Base-by-base conservation (phyloP, 2,888 invertebrate species). In the Mamestra brassicae region DNA sequence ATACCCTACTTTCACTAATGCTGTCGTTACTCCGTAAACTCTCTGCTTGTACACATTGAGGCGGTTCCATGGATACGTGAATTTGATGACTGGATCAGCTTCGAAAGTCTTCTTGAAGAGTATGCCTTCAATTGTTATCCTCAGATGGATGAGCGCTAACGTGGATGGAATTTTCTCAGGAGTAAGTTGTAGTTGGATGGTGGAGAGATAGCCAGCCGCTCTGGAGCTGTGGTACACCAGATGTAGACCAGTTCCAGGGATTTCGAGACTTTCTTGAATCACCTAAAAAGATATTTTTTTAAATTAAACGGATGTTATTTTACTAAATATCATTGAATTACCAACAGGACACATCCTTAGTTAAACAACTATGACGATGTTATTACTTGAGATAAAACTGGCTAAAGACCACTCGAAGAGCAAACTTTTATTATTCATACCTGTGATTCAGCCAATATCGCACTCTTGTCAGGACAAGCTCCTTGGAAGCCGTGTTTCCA, bases 51-150 rank as follows among this genome's bases (percentile, higher is more conserved):
- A 99, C 2, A 99, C 99, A 90, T 99, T 99, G 62, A 99, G 96
- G 76, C 99, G 97, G 92, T 99, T 99, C 99, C 99, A 99, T 0
- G 99, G 98, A 91, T 99, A 99, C 0, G 99, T 99, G 94, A 99
- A 99, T 91, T 99, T 99, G 84, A 99, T 99, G 54, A 99, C 98
- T 0, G 99, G 99, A 94, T 99, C 99, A 0, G 99, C 99, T 94
- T 99, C 99, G 91, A 99, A 99, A 0, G 97, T 97, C 91, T 98
- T 98, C 91, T 99, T 98, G 91, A 99, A 99, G 4, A 99, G 97
- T 74, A 99, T 98, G 13, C 99, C 99, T 94, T 99, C 99, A 86
- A 99, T 98, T 3, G 99, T 98, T 78, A 99, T 99, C 73, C 98
- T 97, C 69, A 99, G 95, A 92, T 99, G 99, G 71, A 99, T 99